phyloP scores from a whole-genome alignment of 1,140 invertebrate species.

The Drusus annulatus region DNA sequence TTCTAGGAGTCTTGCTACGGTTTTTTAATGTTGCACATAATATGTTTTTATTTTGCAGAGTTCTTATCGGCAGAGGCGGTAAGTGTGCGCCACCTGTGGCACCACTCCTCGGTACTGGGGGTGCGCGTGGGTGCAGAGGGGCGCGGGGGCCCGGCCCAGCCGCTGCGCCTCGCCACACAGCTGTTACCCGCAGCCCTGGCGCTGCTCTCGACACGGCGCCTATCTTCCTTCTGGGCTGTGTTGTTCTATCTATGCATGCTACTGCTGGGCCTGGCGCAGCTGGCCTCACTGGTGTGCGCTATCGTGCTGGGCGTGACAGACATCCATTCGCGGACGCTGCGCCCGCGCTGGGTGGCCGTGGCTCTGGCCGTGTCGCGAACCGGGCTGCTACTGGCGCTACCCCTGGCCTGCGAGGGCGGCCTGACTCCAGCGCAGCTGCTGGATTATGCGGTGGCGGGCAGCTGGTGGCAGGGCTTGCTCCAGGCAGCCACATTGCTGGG shows the following conservation, averaged over 20 bases:
- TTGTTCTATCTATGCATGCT: conserved; percentile 90
- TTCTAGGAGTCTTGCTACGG: too few relatives aligned
- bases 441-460: conserved; percentile 85
- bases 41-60: too few relatives aligned
- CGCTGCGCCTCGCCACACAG: conserved; percentile 86
- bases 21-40: too few relatives aligned
- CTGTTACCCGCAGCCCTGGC: conserved; percentile 87
- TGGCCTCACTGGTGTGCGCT: conserved; percentile 85
- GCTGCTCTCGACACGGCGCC: conserved; percentile 77
- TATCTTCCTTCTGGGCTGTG: conserved; percentile 89
- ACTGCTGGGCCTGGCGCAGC: conserved; percentile 88
- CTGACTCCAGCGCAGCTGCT: conserved; percentile 89
- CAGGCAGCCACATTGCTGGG: conserved; percentile 84
- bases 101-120: conserved; percentile 81
- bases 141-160: conserved; percentile 83
- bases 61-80: conserved; percentile 23
- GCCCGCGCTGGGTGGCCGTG: conserved; percentile 79
- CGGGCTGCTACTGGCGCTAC: conserved; percentile 87
- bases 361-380: conserved; percentile 88
- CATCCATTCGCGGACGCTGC: conserved; percentile 71
- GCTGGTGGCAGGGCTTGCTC: conserved; percentile 89
- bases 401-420: conserved; percentile 85
- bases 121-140: conserved; percentile 73
- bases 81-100: conserved; percentile 75
- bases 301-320: conserved; percentile 70